Percentiles rank a stretch among this genome's conserved stretches.
These are phyloP conservation scores for Noctuana brunneofusca DNA, from an alignment of 2,888 invertebrate genomes.

Conservation along the genomic window DNA sequence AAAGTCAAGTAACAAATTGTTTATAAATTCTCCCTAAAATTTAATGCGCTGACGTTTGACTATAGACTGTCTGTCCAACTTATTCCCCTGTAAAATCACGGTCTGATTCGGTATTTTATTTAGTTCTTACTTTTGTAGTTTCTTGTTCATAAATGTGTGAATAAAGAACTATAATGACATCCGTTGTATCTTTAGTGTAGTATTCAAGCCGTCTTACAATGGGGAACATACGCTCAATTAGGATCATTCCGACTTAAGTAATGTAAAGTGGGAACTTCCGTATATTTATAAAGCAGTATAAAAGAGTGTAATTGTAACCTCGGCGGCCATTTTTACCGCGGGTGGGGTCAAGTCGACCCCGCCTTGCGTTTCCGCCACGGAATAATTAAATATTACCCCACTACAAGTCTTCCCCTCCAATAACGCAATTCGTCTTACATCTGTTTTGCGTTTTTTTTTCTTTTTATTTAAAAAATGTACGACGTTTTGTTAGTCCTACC, in stretches of 20 bases:
- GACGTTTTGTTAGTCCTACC: constrained; percentile 44
- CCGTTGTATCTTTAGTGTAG: constrained; percentile 18
- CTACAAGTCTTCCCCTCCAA: constrained; percentile 67
- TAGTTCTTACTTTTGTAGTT: background rate
- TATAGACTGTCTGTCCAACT: background rate
- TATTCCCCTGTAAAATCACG: too few species aligned
- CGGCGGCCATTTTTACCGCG: constrained; percentile 78
- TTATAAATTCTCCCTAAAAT: background rate
- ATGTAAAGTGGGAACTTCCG: constrained; percentile 59
- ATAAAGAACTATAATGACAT: constrained; percentile 9
- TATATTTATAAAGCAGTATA: constrained; percentile 62
- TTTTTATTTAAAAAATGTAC: constrained; percentile 38
- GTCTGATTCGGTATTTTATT: background rate
- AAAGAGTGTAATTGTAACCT: constrained; percentile 72
- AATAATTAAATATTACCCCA: constrained; percentile 81
- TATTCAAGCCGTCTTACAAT: constrained; percentile 36
- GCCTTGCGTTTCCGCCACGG: constrained; percentile 76
- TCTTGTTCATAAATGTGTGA: background rate
- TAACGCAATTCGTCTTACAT: constrained; percentile 61
- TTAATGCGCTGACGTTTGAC: background rate
- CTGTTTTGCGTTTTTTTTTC: constrained; percentile 44
- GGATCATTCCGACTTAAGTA: constrained; percentile 49
- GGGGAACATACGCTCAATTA: constrained; percentile 44
- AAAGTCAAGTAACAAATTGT: too few species aligned
- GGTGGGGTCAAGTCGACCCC: constrained; percentile 80